Conservation (phyloP, 2,888 invertebrate species). For the Scaptomyza reducta region DNA sequence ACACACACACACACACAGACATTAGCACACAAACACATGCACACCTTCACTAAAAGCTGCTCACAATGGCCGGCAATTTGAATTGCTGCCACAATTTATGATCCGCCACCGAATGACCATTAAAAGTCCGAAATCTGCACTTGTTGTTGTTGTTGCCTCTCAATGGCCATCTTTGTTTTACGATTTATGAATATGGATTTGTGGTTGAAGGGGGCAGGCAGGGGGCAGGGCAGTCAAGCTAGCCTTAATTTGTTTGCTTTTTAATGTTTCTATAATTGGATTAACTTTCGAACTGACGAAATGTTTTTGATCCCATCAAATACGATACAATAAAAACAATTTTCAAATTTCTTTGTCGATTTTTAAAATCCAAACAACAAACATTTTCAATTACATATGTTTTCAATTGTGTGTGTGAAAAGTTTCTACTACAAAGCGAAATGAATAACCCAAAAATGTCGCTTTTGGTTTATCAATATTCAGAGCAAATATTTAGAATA, state of each 20-base stretch:
- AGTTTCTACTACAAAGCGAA: not conserved
- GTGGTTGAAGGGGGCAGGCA: not conserved
- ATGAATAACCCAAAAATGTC: not conserved
- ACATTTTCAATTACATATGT: no score
- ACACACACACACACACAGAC: slow-evolving; percentile 12
- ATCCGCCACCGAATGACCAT: slow-evolving; percentile 73
- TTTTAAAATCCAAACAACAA: no score
- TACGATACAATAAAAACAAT: not conserved
- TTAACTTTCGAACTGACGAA: slow-evolving; percentile 14
- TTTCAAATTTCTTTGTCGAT: no score
- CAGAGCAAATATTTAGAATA: not conserved
- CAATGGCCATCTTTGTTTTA: slow-evolving; percentile 48
- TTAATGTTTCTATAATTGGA: slow-evolving; percentile 54
- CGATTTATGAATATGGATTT: slow-evolving; percentile 80
- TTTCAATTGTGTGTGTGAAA: no score
- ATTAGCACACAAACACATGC: slow-evolving; percentile 3
- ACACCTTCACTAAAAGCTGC: not conserved
- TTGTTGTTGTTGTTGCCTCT: slow-evolving; percentile 32
- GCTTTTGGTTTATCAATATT: not conserved
- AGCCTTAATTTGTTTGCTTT: slow-evolving; percentile 34
- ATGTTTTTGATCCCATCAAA: not conserved
- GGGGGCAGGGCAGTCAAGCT: slow-evolving; percentile 9
- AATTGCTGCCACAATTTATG: slow-evolving; percentile 72
- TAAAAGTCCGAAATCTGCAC: slow-evolving; percentile 61
- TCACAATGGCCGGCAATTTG: slow-evolving; percentile 56